phyloP scores from a whole-genome alignment of 2,888 invertebrate species.

The Eupithecia dodoneata region DNA sequence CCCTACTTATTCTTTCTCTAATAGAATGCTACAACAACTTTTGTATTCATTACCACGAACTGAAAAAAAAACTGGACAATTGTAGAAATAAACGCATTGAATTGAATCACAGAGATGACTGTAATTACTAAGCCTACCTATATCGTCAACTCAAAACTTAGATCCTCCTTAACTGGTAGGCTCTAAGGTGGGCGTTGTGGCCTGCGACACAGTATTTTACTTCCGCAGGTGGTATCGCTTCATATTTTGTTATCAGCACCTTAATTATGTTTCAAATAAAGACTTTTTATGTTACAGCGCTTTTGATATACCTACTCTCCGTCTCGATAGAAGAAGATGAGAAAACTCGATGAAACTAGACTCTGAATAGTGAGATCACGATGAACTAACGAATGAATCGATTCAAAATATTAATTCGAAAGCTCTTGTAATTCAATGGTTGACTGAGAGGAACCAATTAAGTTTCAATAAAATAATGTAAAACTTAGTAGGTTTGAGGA shows the following conservation, averaged over 20 bases:
- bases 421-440: constrained; percentile 2
- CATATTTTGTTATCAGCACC: too few species aligned
- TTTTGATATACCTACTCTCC: neutral
- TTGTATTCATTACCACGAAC: too few species aligned
- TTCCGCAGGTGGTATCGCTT: too few species aligned
- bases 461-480: neutral
- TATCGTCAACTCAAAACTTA: neutral
- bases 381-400: constrained; percentile 13
- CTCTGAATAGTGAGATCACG: constrained; percentile 7
- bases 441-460: constrained; percentile 5
- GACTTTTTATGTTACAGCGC: neutral
- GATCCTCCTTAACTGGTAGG: too few species aligned
- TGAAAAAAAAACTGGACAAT: too few species aligned
- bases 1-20: too few species aligned
- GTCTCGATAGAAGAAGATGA: constrained; percentile 4
- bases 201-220: too few species aligned
- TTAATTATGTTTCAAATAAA: too few species aligned
- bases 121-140: neutral
- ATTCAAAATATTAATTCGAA: constrained; percentile 20
- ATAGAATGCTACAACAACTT: too few species aligned
- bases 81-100: too few species aligned
- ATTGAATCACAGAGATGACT: neutral
- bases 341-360: constrained; percentile 32
- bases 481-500: neutral
- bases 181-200: too few species aligned